Evolutionary conservation across 2,113 vertebrate species (phyloP), one percentile per base, ranked within the genome.

Genomic region (Microcebus griseorufus): DNA sequence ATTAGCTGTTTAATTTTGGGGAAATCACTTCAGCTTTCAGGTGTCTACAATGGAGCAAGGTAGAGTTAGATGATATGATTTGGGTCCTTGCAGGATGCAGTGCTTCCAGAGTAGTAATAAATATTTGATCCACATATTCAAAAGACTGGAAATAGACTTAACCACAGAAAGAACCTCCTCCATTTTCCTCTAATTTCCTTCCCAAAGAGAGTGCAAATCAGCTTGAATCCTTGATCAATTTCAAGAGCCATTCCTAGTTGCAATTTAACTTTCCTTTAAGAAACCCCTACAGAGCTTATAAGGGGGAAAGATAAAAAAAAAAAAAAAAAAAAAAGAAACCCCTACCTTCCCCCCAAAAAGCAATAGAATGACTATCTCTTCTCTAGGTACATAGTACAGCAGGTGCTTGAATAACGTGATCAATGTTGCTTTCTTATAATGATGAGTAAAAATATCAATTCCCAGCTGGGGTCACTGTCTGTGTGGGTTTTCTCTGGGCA

Each of bases 261-360:
- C 48, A 85, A 93, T 65, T 34, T 83, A 72, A 94, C 51, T 65
- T 89, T 73, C 55, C 88, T 90, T 92, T 69, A 73, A 87, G 55
- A 95, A 95, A 67, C 4, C 53, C 17, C 53, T 5, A 55, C 5
- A n/a, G n/a, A n/a, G n/a, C n/a, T n/a, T n/a, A n/a, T n/a, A n/a
- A n/a, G n/a, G n/a, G n/a, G n/a, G n/a, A n/a, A n/a, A n/a, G n/a
- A n/a, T n/a, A n/a, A n/a, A n/a, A n/a, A n/a, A n/a, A n/a, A n/a
- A n/a, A n/a, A n/a, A n/a, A n/a, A n/a, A n/a, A n/a, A n/a, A n/a
- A n/a, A n/a, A 73, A 87, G 55, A 95, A 95, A 67, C 4, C 53
- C 17, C 53, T 5, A 55, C 5, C 53, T 20, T 17, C 17, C 53
- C 53, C 17, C 9, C 32, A 51, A 29, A 20, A 62, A 34, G 14